Evolutionary conservation across 1,140 invertebrate species (phyloP).

Genomic region (Calliopsis andreniformis): DNA sequence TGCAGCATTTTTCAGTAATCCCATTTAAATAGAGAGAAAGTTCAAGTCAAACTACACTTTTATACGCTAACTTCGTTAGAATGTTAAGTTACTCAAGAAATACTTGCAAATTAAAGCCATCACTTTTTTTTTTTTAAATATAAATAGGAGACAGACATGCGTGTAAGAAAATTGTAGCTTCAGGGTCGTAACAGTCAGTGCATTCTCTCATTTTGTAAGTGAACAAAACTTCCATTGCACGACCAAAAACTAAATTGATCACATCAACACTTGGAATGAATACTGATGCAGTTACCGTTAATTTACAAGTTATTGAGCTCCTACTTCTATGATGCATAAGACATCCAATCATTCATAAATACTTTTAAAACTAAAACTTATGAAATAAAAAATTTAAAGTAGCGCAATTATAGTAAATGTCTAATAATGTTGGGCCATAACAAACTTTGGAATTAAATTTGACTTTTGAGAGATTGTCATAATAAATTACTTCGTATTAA

Average conservation of each 20-base stretch:
- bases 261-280: conserved; percentile 68
- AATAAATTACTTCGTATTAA: background rate
- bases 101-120: too few relatives aligned
- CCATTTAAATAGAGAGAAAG: conserved; percentile 13
- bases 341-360: conserved; percentile 12
- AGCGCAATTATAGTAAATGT: background rate
- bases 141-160: conserved; percentile 5
- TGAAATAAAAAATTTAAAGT: background rate
- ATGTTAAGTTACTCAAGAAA: background rate
- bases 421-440: background rate
- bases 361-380: conserved; percentile 9
- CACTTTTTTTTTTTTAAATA: background rate
- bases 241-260: conserved; percentile 40
- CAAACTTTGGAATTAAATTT: background rate
- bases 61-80: conserved; percentile 8
- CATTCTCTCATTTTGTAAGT: conserved; percentile 14
- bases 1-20: background rate
- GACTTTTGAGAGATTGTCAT: conserved; percentile 12
- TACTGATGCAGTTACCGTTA: conserved; percentile 62
- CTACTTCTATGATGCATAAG: conserved; percentile 22
- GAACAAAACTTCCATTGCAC: conserved; percentile 20
- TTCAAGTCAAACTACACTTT: conserved; percentile 30
- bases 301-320: conserved; percentile 36
- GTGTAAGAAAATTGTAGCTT: conserved; percentile 33
- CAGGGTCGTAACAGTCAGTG: conserved; percentile 23